phyloP scores from a whole-genome alignment of 2,888 invertebrate genomes.

The Drosophila melanocephala region DNA sequence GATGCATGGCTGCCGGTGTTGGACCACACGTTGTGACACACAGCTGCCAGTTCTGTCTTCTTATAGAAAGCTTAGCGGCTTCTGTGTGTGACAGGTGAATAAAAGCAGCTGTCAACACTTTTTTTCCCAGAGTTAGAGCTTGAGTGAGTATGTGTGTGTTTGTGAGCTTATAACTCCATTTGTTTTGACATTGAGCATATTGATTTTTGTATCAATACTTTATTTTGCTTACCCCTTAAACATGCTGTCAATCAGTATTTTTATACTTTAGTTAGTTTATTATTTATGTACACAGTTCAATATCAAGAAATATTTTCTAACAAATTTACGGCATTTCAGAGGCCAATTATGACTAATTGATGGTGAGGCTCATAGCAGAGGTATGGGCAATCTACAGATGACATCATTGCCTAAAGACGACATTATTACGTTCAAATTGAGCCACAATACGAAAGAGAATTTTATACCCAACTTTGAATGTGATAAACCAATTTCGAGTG shows the following conservation, averaged over 20 bases:
- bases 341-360: slow-evolving; percentile 34
- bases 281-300: neutral
- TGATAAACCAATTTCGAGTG: slow-evolving; percentile 62
- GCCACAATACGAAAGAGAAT: slow-evolving; percentile 32
- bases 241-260: neutral
- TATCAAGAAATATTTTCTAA: neutral
- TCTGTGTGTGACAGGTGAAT: slow-evolving; percentile 81
- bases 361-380: slow-evolving; percentile 7
- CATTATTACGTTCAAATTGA: slow-evolving; percentile 38
- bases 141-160: slow-evolving; percentile 6
- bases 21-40: slow-evolving; percentile 41
- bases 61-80: slow-evolving; percentile 80
- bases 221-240: neutral
- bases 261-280: neutral
- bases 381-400: slow-evolving; percentile 25
- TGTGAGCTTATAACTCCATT: slow-evolving; percentile 62
- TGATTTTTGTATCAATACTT: slow-evolving; percentile 56
- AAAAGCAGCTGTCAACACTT: slow-evolving; percentile 80
- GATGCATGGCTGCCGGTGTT: slow-evolving; percentile 30
- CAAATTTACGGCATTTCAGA: neutral
- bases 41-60: slow-evolving; percentile 40
- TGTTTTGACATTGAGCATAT: slow-evolving; percentile 64
- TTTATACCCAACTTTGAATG: slow-evolving; percentile 50
- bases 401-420: slow-evolving; percentile 12
- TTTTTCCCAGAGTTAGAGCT: slow-evolving; percentile 34